phyloP scores from a whole-genome alignment of 2,113 vertebrate species.

The Tringa solitaria region DNA sequence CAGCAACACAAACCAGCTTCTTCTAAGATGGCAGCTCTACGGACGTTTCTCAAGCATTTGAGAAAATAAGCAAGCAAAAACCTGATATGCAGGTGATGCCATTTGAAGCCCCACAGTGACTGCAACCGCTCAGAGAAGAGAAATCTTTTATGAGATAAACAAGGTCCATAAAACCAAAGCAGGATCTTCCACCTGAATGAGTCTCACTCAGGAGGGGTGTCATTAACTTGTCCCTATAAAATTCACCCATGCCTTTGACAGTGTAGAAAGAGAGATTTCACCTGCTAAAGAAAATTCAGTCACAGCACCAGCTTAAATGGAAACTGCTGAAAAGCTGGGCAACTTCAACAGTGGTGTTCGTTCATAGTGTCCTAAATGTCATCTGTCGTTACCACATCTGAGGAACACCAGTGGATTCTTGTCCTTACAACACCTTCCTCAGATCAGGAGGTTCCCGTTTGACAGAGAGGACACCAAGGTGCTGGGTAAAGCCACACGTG shows the following conservation, averaged over 20 bases:
- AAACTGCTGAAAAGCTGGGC: background rate
- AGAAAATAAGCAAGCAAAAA: background rate
- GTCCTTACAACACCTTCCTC: background rate
- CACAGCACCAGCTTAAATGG: background rate
- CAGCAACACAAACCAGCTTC: background rate
- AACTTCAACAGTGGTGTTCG: fast-evolving
- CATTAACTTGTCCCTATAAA: background rate
- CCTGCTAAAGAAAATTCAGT: background rate
- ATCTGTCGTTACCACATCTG: background rate
- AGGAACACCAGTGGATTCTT: background rate
- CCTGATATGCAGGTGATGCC: background rate
- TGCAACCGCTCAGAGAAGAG: background rate
- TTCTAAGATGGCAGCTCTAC: background rate
- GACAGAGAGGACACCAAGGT: background rate
- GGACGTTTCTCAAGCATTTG: background rate
- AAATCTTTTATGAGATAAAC: background rate
- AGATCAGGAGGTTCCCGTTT: background rate
- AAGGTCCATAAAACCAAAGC: background rate
- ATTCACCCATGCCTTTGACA: background rate
- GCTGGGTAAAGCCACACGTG: background rate
- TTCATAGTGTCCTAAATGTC: background rate
- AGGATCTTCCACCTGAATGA: background rate
- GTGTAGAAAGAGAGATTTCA: background rate
- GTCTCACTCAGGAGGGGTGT: background rate
- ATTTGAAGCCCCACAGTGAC: background rate